Evolutionary conservation across 2,113 vertebrate genomes (phyloP), one percentile per base, ranked within the genome.

Genomic region (Thamnophis sirtalis): DNA sequence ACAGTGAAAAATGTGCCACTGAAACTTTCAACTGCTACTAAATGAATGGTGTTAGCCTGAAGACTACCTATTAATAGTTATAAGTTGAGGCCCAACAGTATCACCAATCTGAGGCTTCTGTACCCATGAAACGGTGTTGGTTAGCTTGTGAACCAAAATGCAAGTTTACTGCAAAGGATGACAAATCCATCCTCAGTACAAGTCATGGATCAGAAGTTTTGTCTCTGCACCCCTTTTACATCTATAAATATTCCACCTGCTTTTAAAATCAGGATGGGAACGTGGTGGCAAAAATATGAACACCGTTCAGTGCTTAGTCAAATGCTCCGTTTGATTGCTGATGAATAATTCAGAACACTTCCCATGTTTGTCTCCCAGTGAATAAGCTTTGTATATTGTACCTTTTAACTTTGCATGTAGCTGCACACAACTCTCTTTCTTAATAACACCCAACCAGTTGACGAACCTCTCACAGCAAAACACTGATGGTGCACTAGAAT

Each of bases 271-370:
- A 22, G 54, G 53, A 33, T 93, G 88, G 33, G 51, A 0, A 89
- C 0, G 38, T 92, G 89, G 93, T 96, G 90, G 95, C 43, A 97
- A 95, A 63, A 93, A 93, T 87, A 80, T 33, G 0, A 94, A 92
- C 92, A 95, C 95, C 86, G 94, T 95, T 96, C 94, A 92, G 95
- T 95, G 95, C 95, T 95, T 96, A 96, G 94, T 96, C 96, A 96
- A 96, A 96, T 96, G 95, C 93, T 95, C 96, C 93, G 93, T 95
- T 95, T 95, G 96, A 96, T 97, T 95, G 95, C 96, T 94, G 56
- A 94, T 95, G 96, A 95, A 97, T 97, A 95, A 96, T 96, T 96
- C 96, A 96, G 91, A 24, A 89, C 94, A 92, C 94, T 95, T 96
- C 96, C 94, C 93, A 91, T 94, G 94, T 94, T 95, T 95, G 95